Base-by-base conservation (phyloP, 2,113 vertebrate species). In the Trematocara zebra region DNA sequence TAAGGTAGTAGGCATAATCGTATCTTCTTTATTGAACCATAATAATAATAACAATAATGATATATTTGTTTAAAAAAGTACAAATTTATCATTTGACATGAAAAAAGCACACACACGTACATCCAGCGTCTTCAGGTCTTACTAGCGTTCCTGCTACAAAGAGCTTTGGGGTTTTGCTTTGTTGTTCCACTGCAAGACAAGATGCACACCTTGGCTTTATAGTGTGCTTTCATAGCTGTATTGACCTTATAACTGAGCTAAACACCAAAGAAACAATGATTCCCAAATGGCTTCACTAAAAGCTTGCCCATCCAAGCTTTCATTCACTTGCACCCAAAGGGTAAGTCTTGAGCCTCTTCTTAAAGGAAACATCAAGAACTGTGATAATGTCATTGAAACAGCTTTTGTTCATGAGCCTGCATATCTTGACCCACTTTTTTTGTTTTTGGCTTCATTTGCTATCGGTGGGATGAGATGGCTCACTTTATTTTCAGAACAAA, bases 241-340 rank as follows among this genome's bases (percentile, higher is more conserved):
- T 86, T 89, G 89, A 92, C 90, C 88, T 91, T 83, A 88, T 89
- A 88, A 89, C 76, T 31, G 40, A 81, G 89, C 56, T 85, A 87
- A 91, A 92, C 20, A 6, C 20, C 33, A 51, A 79, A 72, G 86
- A 89, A 90, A 90, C 74, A 88, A 49, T 20, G 47, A 51, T 78
- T 92, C 88, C 91, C 82, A 88, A 69, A 84, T 31, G 84, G 51
- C 83, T 64, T 82, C 78, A 18, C 79, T 84, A 82, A 89, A 87
- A 92, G 81, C 67, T 72, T 20, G 40, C 52, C 61, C 53, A 47
- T 84, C 51, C 83, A 84, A 78, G 80, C 80, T 76, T 82, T 85
- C 18, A 56, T 86, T 88, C 26, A 74, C 54, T 78, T 85, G 61
- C 5, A 47, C 72, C 23, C 57, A 31, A 69, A 88, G 56, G n/a